Percentiles rank a stretch among this genome's conserved stretches.
These are phyloP conservation scores for Drosophila ficusphila DNA, from an alignment of 1,140 invertebrate genomes.

Conservation along the genomic window DNA sequence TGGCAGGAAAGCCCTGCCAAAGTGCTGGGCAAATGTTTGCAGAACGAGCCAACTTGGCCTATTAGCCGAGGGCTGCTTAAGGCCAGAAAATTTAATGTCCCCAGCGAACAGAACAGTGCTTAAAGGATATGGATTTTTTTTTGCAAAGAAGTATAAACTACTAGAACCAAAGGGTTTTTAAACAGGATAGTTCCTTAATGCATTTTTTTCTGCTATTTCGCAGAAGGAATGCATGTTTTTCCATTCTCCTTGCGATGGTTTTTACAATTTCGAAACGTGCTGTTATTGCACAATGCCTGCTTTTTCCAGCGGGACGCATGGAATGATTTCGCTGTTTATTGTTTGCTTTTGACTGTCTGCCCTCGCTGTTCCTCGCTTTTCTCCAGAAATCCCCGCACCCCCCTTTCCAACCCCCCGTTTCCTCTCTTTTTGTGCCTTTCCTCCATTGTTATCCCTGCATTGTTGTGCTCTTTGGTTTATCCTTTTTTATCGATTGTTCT, in stretches of 20 bases:
- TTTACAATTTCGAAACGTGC: constrained; percentile 26
- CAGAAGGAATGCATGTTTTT: not conserved
- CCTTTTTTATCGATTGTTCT: constrained; percentile 60
- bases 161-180: too few species aligned
- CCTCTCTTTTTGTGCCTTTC: constrained; percentile 19
- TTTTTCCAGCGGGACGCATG: not conserved
- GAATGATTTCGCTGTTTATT: constrained; percentile 47
- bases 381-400: constrained; percentile 6
- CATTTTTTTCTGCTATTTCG: not conserved
- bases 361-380: constrained; percentile 8
- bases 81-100: constrained; percentile 22
- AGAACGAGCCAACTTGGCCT: constrained; percentile 42
- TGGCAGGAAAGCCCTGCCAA: constrained; percentile 27
- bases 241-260: not conserved
- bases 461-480: constrained; percentile 57
- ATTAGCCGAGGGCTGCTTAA: constrained; percentile 34
- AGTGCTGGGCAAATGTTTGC: constrained; percentile 60
- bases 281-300: constrained; percentile 7
- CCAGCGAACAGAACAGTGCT: constrained; percentile 7
- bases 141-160: too few species aligned
- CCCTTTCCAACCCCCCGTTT: not conserved
- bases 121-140: not conserved
- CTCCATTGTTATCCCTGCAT: constrained; percentile 49
- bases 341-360: constrained; percentile 48
- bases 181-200: too few species aligned